Conservation (phyloP, 2,113 vertebrate genomes). For the Noctilio leporinus region DNA sequence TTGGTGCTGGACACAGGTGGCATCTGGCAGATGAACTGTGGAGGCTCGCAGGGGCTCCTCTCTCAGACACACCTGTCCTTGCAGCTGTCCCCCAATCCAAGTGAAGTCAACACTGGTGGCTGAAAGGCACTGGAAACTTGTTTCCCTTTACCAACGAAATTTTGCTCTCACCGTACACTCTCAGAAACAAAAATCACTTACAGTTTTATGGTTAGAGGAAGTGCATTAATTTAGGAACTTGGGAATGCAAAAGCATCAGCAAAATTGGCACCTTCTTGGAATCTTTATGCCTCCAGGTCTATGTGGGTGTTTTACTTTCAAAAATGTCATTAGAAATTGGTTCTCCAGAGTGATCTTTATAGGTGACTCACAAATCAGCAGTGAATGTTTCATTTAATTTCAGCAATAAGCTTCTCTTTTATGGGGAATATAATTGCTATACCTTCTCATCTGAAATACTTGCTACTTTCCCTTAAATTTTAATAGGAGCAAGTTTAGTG, state of each 20-base stretch:
- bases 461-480: neutral
- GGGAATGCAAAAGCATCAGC: neutral
- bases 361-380: neutral
- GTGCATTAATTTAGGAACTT: neutral
- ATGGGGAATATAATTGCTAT: neutral
- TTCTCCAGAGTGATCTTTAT: neutral
- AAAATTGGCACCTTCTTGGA: neutral
- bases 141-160: neutral
- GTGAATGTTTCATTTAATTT: neutral
- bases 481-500: slow-evolving; percentile 28
- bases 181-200: neutral
- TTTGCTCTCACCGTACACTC: neutral
- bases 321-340: neutral
- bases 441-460: neutral
- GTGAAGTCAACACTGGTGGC: neutral
- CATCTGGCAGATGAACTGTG: neutral
- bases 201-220: neutral
- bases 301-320: neutral
- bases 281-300: neutral
- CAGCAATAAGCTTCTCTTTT: slow-evolving; percentile 8
- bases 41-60: neutral
- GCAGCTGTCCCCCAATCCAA: neutral
- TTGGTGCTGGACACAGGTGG: neutral
- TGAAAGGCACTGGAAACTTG: neutral
- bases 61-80: neutral